These are phyloP conservation scores for Sus scrofa DNA, from an alignment of 2,113 vertebrate species.

Conservation along the genomic window DNA sequence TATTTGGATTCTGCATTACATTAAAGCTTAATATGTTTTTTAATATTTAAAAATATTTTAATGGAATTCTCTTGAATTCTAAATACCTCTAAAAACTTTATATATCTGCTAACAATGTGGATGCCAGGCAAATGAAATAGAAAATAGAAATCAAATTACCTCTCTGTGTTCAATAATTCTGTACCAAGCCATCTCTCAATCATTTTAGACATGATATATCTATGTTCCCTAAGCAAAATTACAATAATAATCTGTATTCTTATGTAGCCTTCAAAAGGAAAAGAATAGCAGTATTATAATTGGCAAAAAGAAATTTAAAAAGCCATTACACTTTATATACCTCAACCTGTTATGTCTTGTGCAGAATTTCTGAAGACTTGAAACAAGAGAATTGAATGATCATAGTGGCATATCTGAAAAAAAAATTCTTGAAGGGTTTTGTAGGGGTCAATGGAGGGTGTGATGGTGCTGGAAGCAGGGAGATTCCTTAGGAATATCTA, in stretches of 20 bases:
- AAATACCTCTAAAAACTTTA: not conserved
- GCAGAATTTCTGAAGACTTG: not conserved
- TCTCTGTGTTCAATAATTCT: not conserved
- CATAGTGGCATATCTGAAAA: not conserved
- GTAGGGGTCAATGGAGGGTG: not conserved
- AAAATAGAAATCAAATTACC: not conserved
- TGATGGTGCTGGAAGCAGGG: accelerated
- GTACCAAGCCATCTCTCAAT: not conserved
- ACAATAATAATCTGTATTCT: not conserved
- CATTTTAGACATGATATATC: not conserved
- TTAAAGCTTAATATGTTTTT: not conserved
- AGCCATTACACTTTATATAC: not conserved
- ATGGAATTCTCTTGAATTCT: not conserved
- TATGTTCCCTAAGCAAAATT: not conserved
- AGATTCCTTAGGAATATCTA: too few species aligned
- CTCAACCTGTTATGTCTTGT: not conserved
- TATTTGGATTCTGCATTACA: not conserved
- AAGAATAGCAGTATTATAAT: not conserved
- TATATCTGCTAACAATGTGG: not conserved
- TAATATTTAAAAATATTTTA: constrained; percentile 1
- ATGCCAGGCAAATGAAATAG: not conserved
- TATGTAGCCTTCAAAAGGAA: not conserved
- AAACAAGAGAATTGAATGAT: not conserved
- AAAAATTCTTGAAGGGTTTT: not conserved
- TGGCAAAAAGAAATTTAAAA: not conserved